Base-by-base conservation (phyloP, 2,888 invertebrate genomes). In the Slavum lentiscoides region DNA sequence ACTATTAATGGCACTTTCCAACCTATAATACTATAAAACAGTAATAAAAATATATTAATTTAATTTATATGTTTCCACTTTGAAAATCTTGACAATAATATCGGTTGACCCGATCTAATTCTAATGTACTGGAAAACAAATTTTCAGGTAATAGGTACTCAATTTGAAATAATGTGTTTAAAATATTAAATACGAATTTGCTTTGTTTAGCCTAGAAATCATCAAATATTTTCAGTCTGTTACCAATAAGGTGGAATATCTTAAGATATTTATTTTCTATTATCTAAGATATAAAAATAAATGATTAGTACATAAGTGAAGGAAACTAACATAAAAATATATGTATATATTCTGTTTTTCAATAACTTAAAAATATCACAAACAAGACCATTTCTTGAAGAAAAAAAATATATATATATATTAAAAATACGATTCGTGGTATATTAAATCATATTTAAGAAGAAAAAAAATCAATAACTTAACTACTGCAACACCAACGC, bases 401-500 rank as follows among this genome's bases (percentile, higher is more conserved):
- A 74, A 66, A 7, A 43, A 2, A 43, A 43, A 9, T n/a, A n/a
- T n/a, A 61, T 74, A 67, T 58, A 75, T 23, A n/a, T 75, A 66
- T 55, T 73, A 49, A 62, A 75, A 55, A 23, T 19, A 59, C 21
- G n/a, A 49, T 68, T 23, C n/a, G 55, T 75, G 37, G 39, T 67
- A 43, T 43, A 15, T 75, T 23, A 23, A 59, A 67, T 67, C 17
- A 19, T 74, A 43, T 67, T 58, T 49, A 13, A 39, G 13, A 39
- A 62, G 66, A 49, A 13, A 39, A 19, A 39, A 62, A 74, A 49
- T n/a, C 3, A 55, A 49, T 59, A 9, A 75, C 21, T 55, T 64
- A 70, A 72, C 64, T 80, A 66, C 11, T 80, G 30, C 80, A 80
- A 64, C 80, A 80, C 80, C 80, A 80, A 62, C 80, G 70, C 15